A percentile compares a stretch with the other conserved stretches of the same genome.
Conservation (phyloP, 2,797 vertebrate genomes). For the Urocyon cinereoargenteus region DNA sequence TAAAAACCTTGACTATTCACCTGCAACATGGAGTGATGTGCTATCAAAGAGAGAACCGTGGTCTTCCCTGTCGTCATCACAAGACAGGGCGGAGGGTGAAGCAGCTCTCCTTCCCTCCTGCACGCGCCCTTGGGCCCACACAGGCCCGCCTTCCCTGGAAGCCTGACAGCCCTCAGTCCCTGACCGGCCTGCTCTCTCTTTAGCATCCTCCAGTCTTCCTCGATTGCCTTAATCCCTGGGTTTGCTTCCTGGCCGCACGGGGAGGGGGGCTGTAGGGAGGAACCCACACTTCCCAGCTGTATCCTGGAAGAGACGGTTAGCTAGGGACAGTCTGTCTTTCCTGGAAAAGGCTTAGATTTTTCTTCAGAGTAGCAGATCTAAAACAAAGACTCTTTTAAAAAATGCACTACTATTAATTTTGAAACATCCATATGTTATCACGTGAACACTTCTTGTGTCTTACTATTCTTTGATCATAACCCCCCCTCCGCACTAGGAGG, state of each 20-base stretch:
- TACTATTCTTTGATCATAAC: neutral
- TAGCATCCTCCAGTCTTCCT: no score
- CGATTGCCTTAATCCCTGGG: accelerated
- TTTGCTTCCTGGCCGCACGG: no score
- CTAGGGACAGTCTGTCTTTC: neutral
- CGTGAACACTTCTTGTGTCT: neutral
- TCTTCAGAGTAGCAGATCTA: neutral
- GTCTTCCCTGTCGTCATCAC: neutral
- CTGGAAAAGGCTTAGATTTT: neutral
- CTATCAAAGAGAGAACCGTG: neutral
- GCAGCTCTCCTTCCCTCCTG: neutral
- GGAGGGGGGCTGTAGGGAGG: no score
- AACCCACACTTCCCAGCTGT: no score
- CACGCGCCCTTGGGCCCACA: accelerated
- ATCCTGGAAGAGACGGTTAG: neutral
- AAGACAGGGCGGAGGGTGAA: no score
- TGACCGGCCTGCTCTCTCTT: neutral
- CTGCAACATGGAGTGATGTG: no score
- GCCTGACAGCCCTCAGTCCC: neutral
- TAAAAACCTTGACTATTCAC: accelerated
- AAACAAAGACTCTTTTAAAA: neutral
- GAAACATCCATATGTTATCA: neutral
- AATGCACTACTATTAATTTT: neutral
- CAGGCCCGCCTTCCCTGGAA: neutral
- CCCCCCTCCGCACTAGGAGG: neutral